Base-by-base conservation (phyloP, 1,140 invertebrate genomes). In the Chionoecetes opilio region DNA sequence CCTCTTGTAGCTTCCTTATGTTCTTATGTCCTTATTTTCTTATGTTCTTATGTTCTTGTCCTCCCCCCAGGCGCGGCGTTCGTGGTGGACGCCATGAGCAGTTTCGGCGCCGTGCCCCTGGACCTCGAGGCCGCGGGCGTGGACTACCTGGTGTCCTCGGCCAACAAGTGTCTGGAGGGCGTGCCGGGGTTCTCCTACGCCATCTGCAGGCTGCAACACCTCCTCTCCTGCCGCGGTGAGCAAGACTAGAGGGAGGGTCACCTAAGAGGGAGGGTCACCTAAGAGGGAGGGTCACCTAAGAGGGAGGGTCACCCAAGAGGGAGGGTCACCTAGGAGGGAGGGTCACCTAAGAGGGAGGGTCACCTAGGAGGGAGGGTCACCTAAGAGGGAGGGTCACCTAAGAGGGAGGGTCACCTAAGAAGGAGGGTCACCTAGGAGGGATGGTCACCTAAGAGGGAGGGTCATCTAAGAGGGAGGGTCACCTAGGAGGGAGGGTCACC, bases 21-120 rank as follows among this genome's bases (percentile, higher is more conserved):
- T n/a, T n/a, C n/a, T n/a, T n/a, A n/a, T n/a, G n/a, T n/a, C n/a
- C n/a, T n/a, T n/a, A n/a, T n/a, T n/a, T n/a, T n/a, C n/a, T n/a
- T n/a, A n/a, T 14, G 41, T 14, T n/a, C n/a, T n/a, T n/a, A n/a
- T n/a, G n/a, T n/a, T n/a, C n/a, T n/a, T n/a, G n/a, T n/a, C n/a
- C n/a, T 14, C 5, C 41, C 26, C 63, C 82, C 85, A 95, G 97
- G 96, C 34, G 95, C 97, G 17, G 94, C 96, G 9, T 97, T 96
- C 95, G 97, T 97, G 96, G 97, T 97, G 29, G 97, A 97, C 97
- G 97, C 97, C n/a, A 97, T 97, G 97, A 97, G 97, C 94, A 97
- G 97, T 95, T 97, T 97, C 97, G 97, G 97, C 41, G 97, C 97
- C 11, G 96, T 97, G n/a, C 97, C 97, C 8, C 75, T 97, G 11